Evolutionary conservation across 2,113 vertebrate genomes (phyloP).

Genomic region (Ardeotis arabs): DNA sequence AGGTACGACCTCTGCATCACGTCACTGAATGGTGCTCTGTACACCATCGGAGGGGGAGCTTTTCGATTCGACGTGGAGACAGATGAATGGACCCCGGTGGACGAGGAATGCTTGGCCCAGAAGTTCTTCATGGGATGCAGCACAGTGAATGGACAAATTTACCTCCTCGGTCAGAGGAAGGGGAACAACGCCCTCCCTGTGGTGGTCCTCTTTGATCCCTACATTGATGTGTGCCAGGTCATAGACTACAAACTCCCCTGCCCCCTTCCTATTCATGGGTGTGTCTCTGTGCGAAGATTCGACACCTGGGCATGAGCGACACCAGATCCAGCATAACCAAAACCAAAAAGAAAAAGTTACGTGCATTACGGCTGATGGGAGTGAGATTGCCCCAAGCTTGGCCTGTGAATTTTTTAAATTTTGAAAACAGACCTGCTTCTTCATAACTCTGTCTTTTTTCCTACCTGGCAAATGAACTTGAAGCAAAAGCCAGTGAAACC

Average conservation of each 20-base stretch:
- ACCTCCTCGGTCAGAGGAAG: constrained; percentile 83
- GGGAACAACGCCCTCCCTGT: constrained; percentile 76
- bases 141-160: constrained; percentile 81
- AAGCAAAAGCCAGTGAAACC: not conserved
- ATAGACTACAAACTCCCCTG: constrained; percentile 81
- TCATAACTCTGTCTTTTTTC: not conserved
- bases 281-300: constrained; percentile 74
- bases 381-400: not conserved
- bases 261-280: constrained; percentile 83
- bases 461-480: not conserved
- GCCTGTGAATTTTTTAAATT: not conserved
- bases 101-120: constrained; percentile 78
- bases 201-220: constrained; percentile 85
- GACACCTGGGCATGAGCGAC: not conserved
- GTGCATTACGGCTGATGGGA: not conserved
- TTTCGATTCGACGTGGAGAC: constrained; percentile 85
- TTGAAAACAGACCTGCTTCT: not conserved
- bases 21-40: constrained; percentile 84
- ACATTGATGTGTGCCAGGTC: constrained; percentile 80
- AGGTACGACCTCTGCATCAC: constrained; percentile 89
- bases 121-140: constrained; percentile 88
- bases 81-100: constrained; percentile 82
- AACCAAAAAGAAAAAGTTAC: not conserved
- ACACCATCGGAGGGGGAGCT: constrained; percentile 84
- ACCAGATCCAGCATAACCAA: not conserved